A percentile compares a stretch with the other conserved stretches of the same genome.
These are phyloP conservation scores for Atrina japonica DNA, from an alignment of 2,888 invertebrate species.

Conservation along the genomic window DNA sequence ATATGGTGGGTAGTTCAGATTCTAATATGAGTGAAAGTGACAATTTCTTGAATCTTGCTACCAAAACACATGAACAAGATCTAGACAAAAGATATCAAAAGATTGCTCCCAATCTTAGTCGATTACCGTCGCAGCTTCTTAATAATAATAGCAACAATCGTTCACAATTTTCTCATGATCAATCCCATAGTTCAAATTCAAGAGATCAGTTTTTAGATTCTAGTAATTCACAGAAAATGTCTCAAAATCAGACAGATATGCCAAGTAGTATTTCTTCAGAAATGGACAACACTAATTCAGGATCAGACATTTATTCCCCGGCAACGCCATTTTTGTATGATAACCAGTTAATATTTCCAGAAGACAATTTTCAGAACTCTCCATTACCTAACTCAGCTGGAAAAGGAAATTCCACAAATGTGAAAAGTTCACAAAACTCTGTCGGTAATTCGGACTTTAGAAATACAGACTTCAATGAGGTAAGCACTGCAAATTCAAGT, in stretches of 20 bases:
- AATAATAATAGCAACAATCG: conserved; percentile 7
- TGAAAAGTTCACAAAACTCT: too few species aligned
- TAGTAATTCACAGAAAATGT: too few species aligned
- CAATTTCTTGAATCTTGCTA: too few species aligned
- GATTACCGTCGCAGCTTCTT: conserved; percentile 8
- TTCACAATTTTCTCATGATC: background rate
- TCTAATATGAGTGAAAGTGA: conserved; percentile 35
- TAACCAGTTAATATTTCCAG: conserved; percentile 16
- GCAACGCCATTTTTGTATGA: conserved; percentile 8
- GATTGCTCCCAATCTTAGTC: conserved; percentile 19
- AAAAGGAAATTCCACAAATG: too few species aligned
- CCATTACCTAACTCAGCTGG: conserved; percentile 5
- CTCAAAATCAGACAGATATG: too few species aligned
- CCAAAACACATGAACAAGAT: background rate
- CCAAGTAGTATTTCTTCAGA: too few species aligned
- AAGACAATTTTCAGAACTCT: background rate
- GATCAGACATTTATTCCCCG: conserved; percentile 2
- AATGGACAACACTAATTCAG: background rate
- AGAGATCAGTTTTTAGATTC: too few species aligned
- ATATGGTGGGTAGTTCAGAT: conserved; percentile 27
- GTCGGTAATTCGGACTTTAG: too few species aligned
- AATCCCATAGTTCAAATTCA: too few species aligned
- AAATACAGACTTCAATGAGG: too few species aligned
- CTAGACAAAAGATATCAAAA: conserved; percentile 6
- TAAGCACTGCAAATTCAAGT: too few species aligned